phyloP scores from a whole-genome alignment of 2,888 invertebrate genomes.

The Spisula subtruncata region DNA sequence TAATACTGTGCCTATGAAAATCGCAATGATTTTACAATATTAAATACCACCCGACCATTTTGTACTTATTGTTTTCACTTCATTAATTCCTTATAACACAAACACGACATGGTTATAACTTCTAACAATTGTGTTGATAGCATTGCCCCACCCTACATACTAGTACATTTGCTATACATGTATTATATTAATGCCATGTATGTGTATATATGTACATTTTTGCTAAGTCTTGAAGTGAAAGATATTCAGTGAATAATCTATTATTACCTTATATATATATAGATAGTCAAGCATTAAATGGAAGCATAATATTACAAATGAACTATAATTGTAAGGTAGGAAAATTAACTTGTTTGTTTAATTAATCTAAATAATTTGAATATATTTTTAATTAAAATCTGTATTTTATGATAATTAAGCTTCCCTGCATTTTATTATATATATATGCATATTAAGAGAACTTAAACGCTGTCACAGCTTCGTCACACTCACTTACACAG shows the following conservation, averaged over 20 bases:
- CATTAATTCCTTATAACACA: background rate
- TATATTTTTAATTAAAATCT: too few species aligned
- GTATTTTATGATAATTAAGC: too few species aligned
- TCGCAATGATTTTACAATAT: background rate
- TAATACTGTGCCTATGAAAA: too few species aligned
- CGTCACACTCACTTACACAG: too few species aligned
- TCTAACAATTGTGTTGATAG: background rate
- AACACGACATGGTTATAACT: background rate
- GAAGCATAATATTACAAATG: background rate
- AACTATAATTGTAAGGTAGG: too few species aligned
- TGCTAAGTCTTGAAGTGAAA: background rate
- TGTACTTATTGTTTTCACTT: conserved; percentile 10
- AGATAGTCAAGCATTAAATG: background rate
- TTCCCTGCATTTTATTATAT: too few species aligned
- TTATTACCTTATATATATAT: background rate
- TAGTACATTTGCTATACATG: too few species aligned
- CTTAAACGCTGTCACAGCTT: too few species aligned
- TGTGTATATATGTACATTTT: background rate
- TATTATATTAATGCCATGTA: too few species aligned
- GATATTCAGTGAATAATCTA: background rate
- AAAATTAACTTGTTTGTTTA: too few species aligned
- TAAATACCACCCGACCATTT: background rate
- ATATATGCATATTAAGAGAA: too few species aligned
- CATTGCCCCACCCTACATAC: background rate
- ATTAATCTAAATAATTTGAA: too few species aligned